Base-by-base conservation (phyloP, 2,113 vertebrate genomes). In the Craseonycteris thonglongyai region DNA sequence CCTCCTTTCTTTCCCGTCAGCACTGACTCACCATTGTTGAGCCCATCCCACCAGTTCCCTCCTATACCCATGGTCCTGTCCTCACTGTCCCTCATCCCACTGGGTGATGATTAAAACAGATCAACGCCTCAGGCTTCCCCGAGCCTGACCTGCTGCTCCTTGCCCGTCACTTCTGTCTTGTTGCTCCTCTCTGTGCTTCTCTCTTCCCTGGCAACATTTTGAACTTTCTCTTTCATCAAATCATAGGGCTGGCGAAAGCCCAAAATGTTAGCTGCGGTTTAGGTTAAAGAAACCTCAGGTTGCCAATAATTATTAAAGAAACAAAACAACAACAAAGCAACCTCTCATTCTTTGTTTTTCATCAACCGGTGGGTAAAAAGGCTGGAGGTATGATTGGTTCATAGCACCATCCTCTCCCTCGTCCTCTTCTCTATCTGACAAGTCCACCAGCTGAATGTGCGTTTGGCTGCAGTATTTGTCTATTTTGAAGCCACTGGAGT, bases 281-380 rank as follows among this genome's bases (percentile, higher is more conserved):
- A 40, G 42, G 83, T 59, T 84, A 97, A 90, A 97, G 24, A 96
- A 96, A 92, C 74, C 26, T 78, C 58, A 5, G 10, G 85, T 81
- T 72, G 2, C 0, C 9, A 54, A n/a, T 33, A 75, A 7, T 95
- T 93, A 38, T 80, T 97, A 97, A 93, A 94, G 63, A 92, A 84
- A 79, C 38, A 78, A 72, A 89, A 21, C 26, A 66, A 26, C 81
- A 86, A 35, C 14, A 59, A 45, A 76, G 5, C 14, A 22, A 47
- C 61, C 24, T 96, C 49, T 96, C 72, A 91, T 49, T 28, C 76
- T 90, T 97, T 68, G 96, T 92, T 96, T 97, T 96, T 96, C 91
- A 71, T 65, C 79, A 76, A 11, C 59, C 59, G 61, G 24, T 42
- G 93, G 94, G 98, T 84, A 96, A 97, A 97, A 98, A 84, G 88